Conservation (phyloP, 2,113 vertebrate species). For the Pogona vitticeps region DNA sequence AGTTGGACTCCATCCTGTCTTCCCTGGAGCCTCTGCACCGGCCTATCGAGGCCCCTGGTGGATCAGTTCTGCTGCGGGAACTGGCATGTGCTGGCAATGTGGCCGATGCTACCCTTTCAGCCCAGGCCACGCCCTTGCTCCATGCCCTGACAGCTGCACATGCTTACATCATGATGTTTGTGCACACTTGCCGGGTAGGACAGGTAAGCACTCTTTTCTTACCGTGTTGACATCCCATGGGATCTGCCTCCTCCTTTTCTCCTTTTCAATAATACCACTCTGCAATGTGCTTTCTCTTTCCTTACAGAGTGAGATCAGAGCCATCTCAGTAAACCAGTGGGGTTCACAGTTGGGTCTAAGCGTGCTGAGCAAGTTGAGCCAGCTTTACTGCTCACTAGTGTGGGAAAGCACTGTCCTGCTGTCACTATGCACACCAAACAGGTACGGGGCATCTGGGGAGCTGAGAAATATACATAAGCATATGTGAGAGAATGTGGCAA, state of each 20-base stretch:
- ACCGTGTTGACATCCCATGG: background rate
- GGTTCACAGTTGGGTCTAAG: slow-evolving; percentile 92
- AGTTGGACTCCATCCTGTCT: slow-evolving; percentile 90
- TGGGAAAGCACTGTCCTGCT: slow-evolving; percentile 97
- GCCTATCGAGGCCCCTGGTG: slow-evolving; percentile 93
- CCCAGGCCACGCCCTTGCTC: slow-evolving; percentile 90
- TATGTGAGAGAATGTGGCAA: background rate
- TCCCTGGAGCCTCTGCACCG: slow-evolving; percentile 92
- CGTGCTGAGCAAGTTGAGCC: slow-evolving; percentile 92
- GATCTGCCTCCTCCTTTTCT: background rate
- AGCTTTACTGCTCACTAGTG: slow-evolving; percentile 93
- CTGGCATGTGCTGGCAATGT: slow-evolving; percentile 90
- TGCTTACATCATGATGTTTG: slow-evolving; percentile 98
- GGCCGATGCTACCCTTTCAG: slow-evolving; percentile 90
- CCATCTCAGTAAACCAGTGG: slow-evolving; percentile 96
- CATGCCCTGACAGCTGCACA: slow-evolving; percentile 93
- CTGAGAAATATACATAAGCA: background rate
- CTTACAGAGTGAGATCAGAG: slow-evolving; percentile 91
- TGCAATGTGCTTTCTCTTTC: background rate
- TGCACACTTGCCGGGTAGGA: slow-evolving; percentile 93
- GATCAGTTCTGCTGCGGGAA: slow-evolving; percentile 91
- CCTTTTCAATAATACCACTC: background rate
- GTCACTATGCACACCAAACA: slow-evolving; percentile 94
- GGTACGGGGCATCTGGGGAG: slow-evolving; percentile 69
- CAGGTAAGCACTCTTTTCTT: slow-evolving; percentile 78